Evolutionary conservation across 2,888 invertebrate species (phyloP).

Genomic region (Papilio elwesi): DNA sequence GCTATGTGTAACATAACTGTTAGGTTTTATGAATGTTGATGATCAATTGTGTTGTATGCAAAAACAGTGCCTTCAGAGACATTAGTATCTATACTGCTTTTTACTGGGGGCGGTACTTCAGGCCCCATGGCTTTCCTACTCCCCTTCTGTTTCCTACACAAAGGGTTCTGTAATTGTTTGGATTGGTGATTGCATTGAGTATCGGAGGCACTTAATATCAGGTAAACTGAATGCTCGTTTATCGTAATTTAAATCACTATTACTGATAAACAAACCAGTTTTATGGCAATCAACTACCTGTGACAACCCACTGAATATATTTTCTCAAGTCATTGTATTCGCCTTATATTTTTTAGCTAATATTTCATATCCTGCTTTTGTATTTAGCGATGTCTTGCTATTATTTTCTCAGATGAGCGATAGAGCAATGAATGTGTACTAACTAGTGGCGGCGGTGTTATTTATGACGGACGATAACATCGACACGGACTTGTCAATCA

Average conservation of each 20-base stretch:
- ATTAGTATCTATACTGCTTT: not conserved
- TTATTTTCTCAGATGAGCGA: constrained; percentile 44
- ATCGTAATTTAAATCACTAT: not conserved
- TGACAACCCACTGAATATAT: not conserved
- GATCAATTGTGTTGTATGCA: not conserved
- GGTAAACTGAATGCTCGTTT: too few relatives aligned
- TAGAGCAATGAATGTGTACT: constrained; percentile 74
- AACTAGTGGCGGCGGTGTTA: constrained; percentile 80
- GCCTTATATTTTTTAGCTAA: not conserved
- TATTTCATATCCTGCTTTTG: not conserved
- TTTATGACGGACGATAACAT: constrained; percentile 79
- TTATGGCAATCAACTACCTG: too few relatives aligned
- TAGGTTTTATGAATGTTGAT: not conserved
- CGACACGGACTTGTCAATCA: constrained; percentile 82
- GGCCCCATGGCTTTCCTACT: too few relatives aligned
- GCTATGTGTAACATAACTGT: not conserved
- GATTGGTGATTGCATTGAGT: not conserved
- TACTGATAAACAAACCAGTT: not conserved
- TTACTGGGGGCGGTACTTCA: too few relatives aligned
- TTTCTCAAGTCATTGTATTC: not conserved
- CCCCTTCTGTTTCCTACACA: not conserved
- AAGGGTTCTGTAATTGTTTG: not conserved
- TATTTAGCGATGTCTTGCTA: constrained; percentile 13
- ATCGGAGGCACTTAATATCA: not conserved
- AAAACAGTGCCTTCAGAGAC: not conserved